Conservation (phyloP, 2,113 vertebrate genomes). For the Emydocephalus ijimae region DNA sequence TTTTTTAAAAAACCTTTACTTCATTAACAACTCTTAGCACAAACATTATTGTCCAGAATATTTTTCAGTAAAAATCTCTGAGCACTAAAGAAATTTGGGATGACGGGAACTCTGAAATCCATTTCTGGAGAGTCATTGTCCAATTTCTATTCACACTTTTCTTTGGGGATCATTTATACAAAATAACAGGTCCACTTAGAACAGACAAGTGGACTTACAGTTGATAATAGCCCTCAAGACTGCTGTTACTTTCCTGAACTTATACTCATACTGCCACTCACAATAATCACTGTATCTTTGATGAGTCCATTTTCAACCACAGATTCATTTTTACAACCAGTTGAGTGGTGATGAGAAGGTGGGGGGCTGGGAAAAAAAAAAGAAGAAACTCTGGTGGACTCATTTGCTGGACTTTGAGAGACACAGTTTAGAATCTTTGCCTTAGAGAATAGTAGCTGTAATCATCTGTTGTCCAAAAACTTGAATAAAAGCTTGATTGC, state of each 20-base stretch:
- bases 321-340: neutral
- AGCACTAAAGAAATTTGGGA: neutral
- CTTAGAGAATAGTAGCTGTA: neutral
- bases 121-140: neutral
- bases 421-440: neutral
- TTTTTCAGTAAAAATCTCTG: neutral
- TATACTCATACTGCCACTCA: neutral
- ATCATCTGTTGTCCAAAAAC: neutral
- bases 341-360: neutral
- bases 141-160: neutral
- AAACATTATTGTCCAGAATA: neutral
- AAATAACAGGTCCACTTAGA: neutral
- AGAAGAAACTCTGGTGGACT: neutral
- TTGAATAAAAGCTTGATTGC: neutral
- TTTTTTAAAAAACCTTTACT: neutral
- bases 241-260: neutral
- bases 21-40: neutral
- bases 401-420: neutral
- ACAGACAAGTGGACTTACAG: neutral
- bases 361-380: too few relatives aligned
- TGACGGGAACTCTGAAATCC: neutral
- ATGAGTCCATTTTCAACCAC: neutral
- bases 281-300: neutral
- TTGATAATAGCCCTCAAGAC: neutral
- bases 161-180: neutral